Percentiles rank a stretch among this genome's conserved stretches.
phyloP scores from a whole-genome alignment of 30 jellyfish, hydroid and myxozoan genomes.

The Mastigias papua region DNA sequence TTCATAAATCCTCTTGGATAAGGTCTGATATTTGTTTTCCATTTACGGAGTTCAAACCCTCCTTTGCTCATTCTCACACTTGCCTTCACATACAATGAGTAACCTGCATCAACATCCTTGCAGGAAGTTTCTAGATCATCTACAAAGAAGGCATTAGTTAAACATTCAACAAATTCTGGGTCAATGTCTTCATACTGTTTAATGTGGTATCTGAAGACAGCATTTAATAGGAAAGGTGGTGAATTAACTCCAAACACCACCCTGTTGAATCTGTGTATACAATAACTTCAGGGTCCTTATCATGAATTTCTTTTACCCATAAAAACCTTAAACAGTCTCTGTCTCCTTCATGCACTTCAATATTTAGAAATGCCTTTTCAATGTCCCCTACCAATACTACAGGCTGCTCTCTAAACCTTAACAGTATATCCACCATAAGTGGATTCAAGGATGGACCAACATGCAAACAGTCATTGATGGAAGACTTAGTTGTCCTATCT shows the following conservation, averaged over 20 bases:
- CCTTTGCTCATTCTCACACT: slow-evolving; percentile 5
- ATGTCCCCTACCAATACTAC: slow-evolving; percentile 20
- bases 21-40: no score
- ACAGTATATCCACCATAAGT: slow-evolving; percentile 2
- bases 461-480: slow-evolving; percentile 33
- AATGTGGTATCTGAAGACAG: slow-evolving; percentile 26
- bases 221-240: slow-evolving; percentile 45
- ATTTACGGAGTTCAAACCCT: slow-evolving; percentile 3
- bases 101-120: background rate
- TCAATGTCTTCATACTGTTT: background rate
- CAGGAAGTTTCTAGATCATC: background rate
- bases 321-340: slow-evolving; percentile 35
- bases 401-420: slow-evolving; percentile 5
- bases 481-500: background rate
- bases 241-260: slow-evolving; percentile 45
- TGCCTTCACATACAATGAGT: background rate
- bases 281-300: background rate
- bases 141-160: slow-evolving; percentile 40
- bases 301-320: slow-evolving; percentile 8
- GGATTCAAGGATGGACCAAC: slow-evolving; percentile 30
- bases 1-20: no score
- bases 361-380: slow-evolving; percentile 18
- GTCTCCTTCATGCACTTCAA: slow-evolving; percentile 18
- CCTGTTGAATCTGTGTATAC: slow-evolving; percentile 12
- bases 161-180: no score